Evolutionary conservation across 2,888 invertebrate species (phyloP).

Genomic region (Ophion slaviceki): DNA sequence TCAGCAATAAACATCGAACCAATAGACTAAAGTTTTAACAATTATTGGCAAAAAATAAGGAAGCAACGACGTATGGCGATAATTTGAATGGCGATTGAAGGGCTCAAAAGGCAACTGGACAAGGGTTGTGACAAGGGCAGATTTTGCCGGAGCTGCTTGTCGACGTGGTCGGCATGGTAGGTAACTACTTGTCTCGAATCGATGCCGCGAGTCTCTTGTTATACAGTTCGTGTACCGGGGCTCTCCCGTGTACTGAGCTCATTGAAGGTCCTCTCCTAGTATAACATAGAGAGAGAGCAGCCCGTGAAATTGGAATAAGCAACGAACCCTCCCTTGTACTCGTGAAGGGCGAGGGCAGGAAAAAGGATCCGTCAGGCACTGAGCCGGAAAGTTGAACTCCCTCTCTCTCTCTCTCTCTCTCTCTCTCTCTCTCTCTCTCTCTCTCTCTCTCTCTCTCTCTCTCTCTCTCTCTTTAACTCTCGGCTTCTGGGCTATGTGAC

Average conservation of each 20-base stretch:
- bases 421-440: not conserved
- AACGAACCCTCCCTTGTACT: constrained; percentile 51
- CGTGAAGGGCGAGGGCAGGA: constrained; percentile 41
- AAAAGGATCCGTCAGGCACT: constrained; percentile 68
- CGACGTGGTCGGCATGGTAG: too few relatives aligned
- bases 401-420: constrained; percentile 13
- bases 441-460: constrained; percentile 14
- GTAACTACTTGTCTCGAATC: not conserved
- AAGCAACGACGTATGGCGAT: too few relatives aligned
- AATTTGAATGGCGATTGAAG: too few relatives aligned
- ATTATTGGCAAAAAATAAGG: too few relatives aligned
- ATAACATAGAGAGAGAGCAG: constrained; percentile 62
- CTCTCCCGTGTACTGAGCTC: constrained; percentile 8
- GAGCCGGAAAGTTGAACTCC: constrained; percentile 51
- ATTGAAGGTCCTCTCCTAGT: constrained; percentile 48
- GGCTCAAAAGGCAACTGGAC: too few relatives aligned
- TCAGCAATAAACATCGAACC: too few relatives aligned
- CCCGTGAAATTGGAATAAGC: constrained; percentile 69
- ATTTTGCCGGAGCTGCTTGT: too few relatives aligned
- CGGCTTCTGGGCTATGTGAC: constrained; percentile 34
- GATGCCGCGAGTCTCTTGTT: not conserved
- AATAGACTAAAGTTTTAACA: too few relatives aligned
- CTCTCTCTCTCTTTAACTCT: not conserved
- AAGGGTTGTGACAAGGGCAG: too few relatives aligned
- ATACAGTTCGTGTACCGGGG: not conserved